These are phyloP conservation scores for Crotalus helleri DNA, from an alignment of 2,113 vertebrate genomes.

Conservation along the genomic window DNA sequence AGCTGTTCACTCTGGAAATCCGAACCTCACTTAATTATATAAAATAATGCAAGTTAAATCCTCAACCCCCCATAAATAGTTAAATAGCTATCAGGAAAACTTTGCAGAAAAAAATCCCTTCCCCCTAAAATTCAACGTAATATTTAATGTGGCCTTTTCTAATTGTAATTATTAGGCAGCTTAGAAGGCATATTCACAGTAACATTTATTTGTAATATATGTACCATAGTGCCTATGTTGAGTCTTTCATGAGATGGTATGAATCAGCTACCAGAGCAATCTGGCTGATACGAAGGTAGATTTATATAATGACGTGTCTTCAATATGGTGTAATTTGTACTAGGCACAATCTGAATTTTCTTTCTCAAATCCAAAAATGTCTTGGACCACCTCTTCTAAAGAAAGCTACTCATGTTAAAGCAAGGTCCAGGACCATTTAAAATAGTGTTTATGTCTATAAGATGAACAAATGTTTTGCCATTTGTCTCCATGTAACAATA, in stretches of 20 bases:
- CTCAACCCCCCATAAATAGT: neutral
- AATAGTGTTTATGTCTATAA: neutral
- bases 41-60: neutral
- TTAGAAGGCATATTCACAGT: neutral
- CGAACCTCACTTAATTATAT: neutral
- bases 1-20: neutral
- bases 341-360: neutral
- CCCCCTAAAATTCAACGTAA: neutral
- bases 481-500: neutral
- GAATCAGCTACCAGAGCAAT: neutral
- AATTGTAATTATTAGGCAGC: neutral
- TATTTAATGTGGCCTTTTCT: neutral
- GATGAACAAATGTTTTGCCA: neutral
- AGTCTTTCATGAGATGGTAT: neutral
- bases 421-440: neutral
- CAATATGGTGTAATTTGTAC: neutral
- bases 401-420: neutral
- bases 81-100: neutral
- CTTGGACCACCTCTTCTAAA: neutral
- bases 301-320: neutral
- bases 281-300: neutral
- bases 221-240: neutral
- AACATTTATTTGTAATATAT: neutral
- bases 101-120: neutral
- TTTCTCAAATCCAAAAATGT: neutral